phyloP scores from a whole-genome alignment of 2,797 vertebrate species.

The Notamacropus eugenii region DNA sequence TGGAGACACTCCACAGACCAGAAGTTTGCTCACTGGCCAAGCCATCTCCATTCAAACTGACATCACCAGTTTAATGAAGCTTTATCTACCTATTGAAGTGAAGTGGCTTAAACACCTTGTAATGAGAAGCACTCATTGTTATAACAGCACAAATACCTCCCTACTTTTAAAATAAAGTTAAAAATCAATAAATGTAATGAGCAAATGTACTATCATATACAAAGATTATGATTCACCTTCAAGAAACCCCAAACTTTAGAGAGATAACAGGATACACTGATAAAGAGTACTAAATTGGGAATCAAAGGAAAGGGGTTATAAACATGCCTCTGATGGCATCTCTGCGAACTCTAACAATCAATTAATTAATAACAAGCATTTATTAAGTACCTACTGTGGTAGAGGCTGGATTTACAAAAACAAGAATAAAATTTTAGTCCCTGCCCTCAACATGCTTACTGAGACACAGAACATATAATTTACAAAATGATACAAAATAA shows the following conservation, averaged over 20 bases:
- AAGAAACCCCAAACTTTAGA: neutral
- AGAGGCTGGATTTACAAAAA: neutral
- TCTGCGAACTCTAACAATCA: neutral
- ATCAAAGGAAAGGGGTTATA: neutral
- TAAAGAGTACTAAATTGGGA: neutral
- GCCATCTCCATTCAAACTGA: neutral
- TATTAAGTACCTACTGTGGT: neutral
- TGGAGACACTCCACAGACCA: neutral
- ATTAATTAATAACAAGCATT: neutral
- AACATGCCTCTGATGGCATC: neutral
- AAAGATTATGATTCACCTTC: neutral
- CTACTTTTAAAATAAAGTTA: conserved; percentile 40
- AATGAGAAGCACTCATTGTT: neutral
- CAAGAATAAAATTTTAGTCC: neutral
- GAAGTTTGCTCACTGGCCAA: neutral
- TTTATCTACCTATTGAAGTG: neutral
- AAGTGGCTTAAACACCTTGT: conserved; percentile 14
- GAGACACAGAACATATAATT: neutral
- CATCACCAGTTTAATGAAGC: neutral
- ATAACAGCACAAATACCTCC: neutral
- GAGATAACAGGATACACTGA: neutral
- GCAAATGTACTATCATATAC: neutral
- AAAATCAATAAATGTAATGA: neutral
- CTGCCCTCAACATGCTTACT: neutral
- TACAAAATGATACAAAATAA: neutral